phyloP scores from a whole-genome alignment of 2,888 invertebrate species.

The Philaethria dido region DNA sequence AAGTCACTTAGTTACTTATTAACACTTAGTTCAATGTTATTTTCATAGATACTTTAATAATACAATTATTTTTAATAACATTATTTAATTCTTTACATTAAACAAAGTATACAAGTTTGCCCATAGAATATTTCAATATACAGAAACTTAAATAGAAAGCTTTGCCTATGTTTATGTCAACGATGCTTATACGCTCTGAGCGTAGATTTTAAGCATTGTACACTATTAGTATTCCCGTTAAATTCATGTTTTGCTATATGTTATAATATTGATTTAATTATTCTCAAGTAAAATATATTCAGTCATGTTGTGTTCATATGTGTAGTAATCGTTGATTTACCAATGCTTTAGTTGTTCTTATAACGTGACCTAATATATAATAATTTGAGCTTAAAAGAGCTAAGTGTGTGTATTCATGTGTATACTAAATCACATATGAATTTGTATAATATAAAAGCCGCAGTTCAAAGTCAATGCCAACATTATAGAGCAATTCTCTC shows the following conservation, averaged over 20 bases:
- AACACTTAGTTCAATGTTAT: too few species aligned
- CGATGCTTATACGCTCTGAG: constrained; percentile 4
- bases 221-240: neutral
- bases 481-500: constrained; percentile 17
- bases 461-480: constrained; percentile 32
- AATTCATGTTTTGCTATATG: neutral
- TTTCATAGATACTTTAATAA: too few species aligned
- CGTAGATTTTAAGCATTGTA: constrained; percentile 6
- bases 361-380: neutral
- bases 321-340: neutral
- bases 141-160: constrained; percentile 20
- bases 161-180: constrained; percentile 20
- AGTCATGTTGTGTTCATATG: neutral
- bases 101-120: neutral
- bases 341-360: neutral
- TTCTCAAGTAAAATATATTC: neutral
- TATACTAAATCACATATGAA: neutral
- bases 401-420: neutral
- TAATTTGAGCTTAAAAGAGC: too few species aligned
- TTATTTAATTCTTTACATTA: neutral
- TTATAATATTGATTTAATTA: neutral
- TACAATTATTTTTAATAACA: too few species aligned
- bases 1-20: too few species aligned
- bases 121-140: neutral
- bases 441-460: constrained; percentile 2